Evolutionary conservation across 2,797 vertebrate species (phyloP).

Genomic region (Enteromius argenteus): DNA sequence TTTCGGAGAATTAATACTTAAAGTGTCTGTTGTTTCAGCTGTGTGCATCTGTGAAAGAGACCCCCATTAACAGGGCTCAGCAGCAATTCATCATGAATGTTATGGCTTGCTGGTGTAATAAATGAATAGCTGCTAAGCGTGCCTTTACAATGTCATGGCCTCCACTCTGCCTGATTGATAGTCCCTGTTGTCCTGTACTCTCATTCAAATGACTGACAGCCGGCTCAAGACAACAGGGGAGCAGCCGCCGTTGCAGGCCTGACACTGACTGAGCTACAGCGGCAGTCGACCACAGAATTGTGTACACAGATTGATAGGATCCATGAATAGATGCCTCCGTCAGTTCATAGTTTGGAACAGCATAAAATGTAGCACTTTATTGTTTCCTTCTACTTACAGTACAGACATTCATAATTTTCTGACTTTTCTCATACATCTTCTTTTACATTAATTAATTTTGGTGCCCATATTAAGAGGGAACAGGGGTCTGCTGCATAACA

Average conservation of each 20-base stretch:
- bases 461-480: neutral
- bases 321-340: conserved; percentile 5
- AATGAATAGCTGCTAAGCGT: conserved; percentile 46
- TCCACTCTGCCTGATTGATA: conserved; percentile 55
- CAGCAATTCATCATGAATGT: conserved; percentile 56
- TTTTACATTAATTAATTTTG: conserved; percentile 16
- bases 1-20: neutral
- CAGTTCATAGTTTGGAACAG: conserved; percentile 10
- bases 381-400: neutral
- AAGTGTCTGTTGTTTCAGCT: conserved; percentile 54
- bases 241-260: neutral
- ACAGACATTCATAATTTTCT: neutral
- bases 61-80: conserved; percentile 35
- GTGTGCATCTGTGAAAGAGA: conserved; percentile 14
- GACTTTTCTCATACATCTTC: neutral
- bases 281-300: conserved; percentile 2
- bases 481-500: neutral
- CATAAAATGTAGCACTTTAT: neutral
- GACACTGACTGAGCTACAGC: conserved; percentile 40
- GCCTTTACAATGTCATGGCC: conserved; percentile 50
- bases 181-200: conserved; percentile 50
- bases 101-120: conserved; percentile 43
- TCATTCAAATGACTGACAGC: conserved; percentile 47
- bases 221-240: conserved; percentile 30
- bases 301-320: conserved; percentile 33